phyloP scores from a whole-genome alignment of 92 coral and sea anemone genomes.

The Parazoanthus darwini region DNA sequence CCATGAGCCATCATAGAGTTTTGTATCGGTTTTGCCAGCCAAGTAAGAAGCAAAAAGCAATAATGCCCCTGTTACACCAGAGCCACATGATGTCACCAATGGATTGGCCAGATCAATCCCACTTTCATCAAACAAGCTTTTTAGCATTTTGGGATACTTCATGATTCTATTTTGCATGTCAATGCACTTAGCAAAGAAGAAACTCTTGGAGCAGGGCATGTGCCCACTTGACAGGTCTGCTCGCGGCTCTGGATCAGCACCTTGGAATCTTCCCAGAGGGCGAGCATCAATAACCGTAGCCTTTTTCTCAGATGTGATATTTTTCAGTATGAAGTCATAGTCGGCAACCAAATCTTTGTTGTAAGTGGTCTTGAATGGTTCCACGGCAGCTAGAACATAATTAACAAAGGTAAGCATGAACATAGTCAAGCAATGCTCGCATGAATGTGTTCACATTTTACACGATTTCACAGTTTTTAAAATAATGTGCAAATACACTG shows the following conservation, averaged over 20 bases:
- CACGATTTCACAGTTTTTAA: neutral
- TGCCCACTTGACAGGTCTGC: slow-evolving; percentile 84
- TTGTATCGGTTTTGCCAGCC: slow-evolving; percentile 79
- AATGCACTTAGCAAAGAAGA: slow-evolving; percentile 75
- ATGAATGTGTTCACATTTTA: neutral
- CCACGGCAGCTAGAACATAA: slow-evolving; percentile 21
- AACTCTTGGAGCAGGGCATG: slow-evolving; percentile 71
- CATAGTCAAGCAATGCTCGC: neutral
- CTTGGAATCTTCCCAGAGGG: slow-evolving; percentile 75
- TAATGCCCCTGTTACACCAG: slow-evolving; percentile 82
- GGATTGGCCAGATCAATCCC: slow-evolving; percentile 78
- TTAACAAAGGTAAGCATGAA: neutral
- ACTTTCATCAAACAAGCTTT: slow-evolving; percentile 70
- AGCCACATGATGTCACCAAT: slow-evolving; percentile 89
- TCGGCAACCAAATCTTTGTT: slow-evolving; percentile 72
- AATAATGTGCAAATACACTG: neutral
- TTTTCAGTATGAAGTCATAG: slow-evolving; percentile 75
- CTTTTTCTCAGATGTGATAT: slow-evolving; percentile 60
- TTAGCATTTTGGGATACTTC: slow-evolving; percentile 78
- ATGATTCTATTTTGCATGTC: slow-evolving; percentile 61
- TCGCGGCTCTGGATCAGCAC: slow-evolving; percentile 80
- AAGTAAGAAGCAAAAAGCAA: slow-evolving; percentile 75
- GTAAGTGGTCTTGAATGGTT: slow-evolving; percentile 73
- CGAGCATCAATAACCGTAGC: slow-evolving; percentile 82
- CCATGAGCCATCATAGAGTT: slow-evolving; percentile 97